Evolutionary conservation across 2,797 vertebrate genomes (phyloP), one percentile per base, ranked within the genome.

Genomic region (Borostomias antarcticus): DNA sequence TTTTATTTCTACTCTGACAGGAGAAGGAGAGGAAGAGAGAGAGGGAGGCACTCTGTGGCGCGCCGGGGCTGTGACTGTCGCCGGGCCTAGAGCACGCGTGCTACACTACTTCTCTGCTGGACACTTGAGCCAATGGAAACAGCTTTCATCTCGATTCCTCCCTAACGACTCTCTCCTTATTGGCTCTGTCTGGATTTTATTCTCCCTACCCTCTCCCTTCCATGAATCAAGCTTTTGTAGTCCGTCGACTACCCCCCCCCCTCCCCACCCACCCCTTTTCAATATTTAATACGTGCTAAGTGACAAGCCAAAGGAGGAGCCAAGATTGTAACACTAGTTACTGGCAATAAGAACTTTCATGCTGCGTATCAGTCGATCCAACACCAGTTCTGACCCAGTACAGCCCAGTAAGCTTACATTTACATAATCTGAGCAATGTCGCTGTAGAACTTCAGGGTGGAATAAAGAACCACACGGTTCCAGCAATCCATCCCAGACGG

Each of bases 251-350:
- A 62, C 56, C 69, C 63, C 61, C 69, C 70, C 66, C 62, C 72
- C 76, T 67, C 10, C 10, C 1, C 62, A 19, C 52, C 4, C 28
- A 33, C 65, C 62, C 73, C 54, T 82, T 70, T 74, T 69, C 79
- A 77, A 78, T 83, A 66, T 88, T 84, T 88, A 84, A 88, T 82
- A 73, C 60, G 81, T 75, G 84, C 83, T 82, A 77, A 90, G 83
- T 82, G 84, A 89, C 82, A 85, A 73, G 86, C 82, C 79, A 84
- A 85, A 74, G 83, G 89, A 87, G 84, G 86, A 86, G 87, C 82
- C 79, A 80, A 75, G 84, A 85, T 78, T 80, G 80, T 88, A 79
- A 77, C 70, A 83, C 69, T 58, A 58, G 81, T 87, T 83, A 86
- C 70, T 83, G 82, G 86, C 81, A 79, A 77, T 13, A 17, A 77